Evolutionary conservation across 2,888 invertebrate genomes (phyloP).

Genomic region (Hydriomena furcata): DNA sequence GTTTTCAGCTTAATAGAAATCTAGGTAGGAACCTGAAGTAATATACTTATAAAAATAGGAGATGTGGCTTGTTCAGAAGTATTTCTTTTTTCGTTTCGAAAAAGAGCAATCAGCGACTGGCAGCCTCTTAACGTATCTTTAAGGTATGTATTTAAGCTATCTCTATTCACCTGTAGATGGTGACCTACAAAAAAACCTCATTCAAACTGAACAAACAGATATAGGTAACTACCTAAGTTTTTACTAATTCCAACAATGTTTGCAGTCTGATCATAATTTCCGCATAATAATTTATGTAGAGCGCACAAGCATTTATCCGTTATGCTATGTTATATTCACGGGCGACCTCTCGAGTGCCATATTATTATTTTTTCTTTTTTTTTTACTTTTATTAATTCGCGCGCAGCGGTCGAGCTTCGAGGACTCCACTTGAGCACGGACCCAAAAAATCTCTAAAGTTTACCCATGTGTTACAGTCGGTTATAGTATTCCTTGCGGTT

Average conservation of each 20-base stretch:
- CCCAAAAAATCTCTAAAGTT: slow-evolving; percentile 76
- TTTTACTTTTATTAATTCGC: slow-evolving; percentile 79
- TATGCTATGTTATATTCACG: slow-evolving; percentile 61
- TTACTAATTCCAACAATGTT: neutral
- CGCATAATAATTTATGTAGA: slow-evolving; percentile 18
- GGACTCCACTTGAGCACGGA: slow-evolving; percentile 73
- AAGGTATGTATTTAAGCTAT: too few relatives aligned
- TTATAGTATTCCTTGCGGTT: slow-evolving; percentile 56
- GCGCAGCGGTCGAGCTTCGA: slow-evolving; percentile 62
- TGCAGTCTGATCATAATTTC: slow-evolving; percentile 12
- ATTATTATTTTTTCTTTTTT: slow-evolving; percentile 64
- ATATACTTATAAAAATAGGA: too few relatives aligned
- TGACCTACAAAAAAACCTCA: too few relatives aligned
- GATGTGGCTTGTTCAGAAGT: too few relatives aligned
- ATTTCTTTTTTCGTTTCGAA: too few relatives aligned
- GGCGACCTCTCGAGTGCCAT: slow-evolving; percentile 61
- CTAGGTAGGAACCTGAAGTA: too few relatives aligned
- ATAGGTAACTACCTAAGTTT: too few relatives aligned
- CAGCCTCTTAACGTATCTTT: too few relatives aligned
- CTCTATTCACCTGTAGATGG: too few relatives aligned
- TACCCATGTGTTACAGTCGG: slow-evolving; percentile 74
- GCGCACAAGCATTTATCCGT: slow-evolving; percentile 46
- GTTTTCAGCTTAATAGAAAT: too few relatives aligned
- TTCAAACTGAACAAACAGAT: too few relatives aligned
- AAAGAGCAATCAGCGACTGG: too few relatives aligned